Evolutionary conservation across 2,113 vertebrate genomes (phyloP).

Genomic region (Antechinus flavipes): DNA sequence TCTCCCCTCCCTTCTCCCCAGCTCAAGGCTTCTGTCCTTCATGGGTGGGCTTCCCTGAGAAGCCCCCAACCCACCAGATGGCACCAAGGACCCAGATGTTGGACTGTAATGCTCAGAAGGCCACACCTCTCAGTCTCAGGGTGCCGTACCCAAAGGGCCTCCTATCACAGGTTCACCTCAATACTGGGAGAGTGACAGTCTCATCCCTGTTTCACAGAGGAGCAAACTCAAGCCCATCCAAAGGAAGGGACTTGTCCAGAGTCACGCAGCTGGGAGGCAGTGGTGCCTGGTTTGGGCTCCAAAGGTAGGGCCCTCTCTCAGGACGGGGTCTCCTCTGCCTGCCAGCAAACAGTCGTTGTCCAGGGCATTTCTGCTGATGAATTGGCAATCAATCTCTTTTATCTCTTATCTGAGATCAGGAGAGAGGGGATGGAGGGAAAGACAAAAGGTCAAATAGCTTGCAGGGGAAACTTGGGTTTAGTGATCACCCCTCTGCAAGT

Average conservation of each 20-base stretch:
- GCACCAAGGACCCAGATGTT: background rate
- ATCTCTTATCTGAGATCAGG: background rate
- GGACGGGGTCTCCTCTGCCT: background rate
- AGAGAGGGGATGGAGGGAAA: background rate
- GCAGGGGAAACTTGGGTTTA: background rate
- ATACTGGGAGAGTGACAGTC: background rate
- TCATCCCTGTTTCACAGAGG: background rate
- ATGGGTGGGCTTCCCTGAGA: background rate
- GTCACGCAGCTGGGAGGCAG: background rate
- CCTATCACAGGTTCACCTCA: background rate
- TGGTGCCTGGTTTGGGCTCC: background rate
- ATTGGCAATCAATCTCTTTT: background rate
- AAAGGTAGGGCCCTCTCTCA: background rate
- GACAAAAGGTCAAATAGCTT: background rate
- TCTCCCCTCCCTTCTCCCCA: constrained; percentile 15
- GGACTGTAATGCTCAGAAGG: background rate
- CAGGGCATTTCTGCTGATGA: background rate
- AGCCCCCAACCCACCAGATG: background rate
- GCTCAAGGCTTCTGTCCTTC: background rate
- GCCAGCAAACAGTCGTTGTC: background rate
- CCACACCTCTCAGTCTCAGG: background rate
- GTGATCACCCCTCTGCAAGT: background rate
- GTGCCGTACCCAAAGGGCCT: background rate
- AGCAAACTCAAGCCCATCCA: background rate
- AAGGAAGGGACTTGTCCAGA: background rate